Conservation (phyloP, 2,113 vertebrate genomes). For the Cheilinus undulatus region DNA sequence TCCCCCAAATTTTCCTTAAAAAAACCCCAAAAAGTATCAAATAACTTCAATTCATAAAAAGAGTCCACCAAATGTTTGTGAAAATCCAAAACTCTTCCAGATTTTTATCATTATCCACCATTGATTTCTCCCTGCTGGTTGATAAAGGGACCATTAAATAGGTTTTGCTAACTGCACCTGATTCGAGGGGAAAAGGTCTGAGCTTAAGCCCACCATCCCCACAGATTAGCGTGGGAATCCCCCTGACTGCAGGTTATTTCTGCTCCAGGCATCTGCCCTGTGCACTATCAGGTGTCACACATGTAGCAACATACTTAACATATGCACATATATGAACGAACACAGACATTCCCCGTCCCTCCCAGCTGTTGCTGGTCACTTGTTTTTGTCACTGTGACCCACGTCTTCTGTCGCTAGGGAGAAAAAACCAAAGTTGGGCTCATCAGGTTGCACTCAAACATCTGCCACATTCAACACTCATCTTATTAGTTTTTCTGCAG, state of each 20-base stretch:
- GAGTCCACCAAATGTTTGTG: too few relatives aligned
- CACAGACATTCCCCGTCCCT: slow-evolving; percentile 36
- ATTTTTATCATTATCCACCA: neutral
- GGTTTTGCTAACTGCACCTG: slow-evolving; percentile 9
- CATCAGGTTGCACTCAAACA: slow-evolving; percentile 69
- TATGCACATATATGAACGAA: slow-evolving; percentile 49
- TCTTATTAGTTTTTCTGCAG: neutral
- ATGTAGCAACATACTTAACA: slow-evolving; percentile 48
- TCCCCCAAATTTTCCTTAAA: too few relatives aligned
- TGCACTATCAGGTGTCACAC: slow-evolving; percentile 54
- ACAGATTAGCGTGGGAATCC: slow-evolving; percentile 53
- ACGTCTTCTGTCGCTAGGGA: slow-evolving; percentile 44
- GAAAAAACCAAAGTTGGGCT: slow-evolving; percentile 48
- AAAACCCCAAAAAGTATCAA: too few relatives aligned
- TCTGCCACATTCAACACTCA: slow-evolving; percentile 59
- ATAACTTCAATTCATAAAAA: too few relatives aligned
- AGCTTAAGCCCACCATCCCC: slow-evolving; percentile 2
- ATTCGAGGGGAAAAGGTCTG: neutral
- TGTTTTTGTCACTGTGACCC: slow-evolving; percentile 57
- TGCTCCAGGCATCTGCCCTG: slow-evolving; percentile 45
- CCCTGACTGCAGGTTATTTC: slow-evolving; percentile 60
- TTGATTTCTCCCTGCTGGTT: neutral
- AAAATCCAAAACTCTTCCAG: too few relatives aligned
- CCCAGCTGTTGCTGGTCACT: slow-evolving; percentile 55
- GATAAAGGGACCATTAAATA: too few relatives aligned